Base-by-base conservation (phyloP, 1,140 invertebrate species). In the Aphelinus certus region DNA sequence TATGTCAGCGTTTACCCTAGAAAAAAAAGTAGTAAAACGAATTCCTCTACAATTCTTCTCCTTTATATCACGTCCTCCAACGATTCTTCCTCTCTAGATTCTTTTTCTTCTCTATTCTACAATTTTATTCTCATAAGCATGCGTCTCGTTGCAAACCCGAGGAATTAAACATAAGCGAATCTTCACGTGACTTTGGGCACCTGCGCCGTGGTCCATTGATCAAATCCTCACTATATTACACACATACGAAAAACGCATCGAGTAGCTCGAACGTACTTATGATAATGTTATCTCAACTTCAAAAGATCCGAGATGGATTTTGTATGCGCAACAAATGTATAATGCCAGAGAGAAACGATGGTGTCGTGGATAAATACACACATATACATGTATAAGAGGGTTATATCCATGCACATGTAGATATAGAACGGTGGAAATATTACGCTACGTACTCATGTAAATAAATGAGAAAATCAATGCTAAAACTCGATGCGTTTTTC, bases 201-300 rank as follows among this genome's bases (percentile, higher is more conserved):
- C 26, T 26, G 26, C 26, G 26, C 26, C 26, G 26, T 26, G 26
- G 26, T 26, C 26, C 26, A 26, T 26, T 26, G 26, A 26, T 26
- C 26, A 26, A 26, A 26, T 26, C 26, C 26, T 26, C 26, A 60
- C 58, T 26, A 60, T 60, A 45, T 60, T 45, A 60, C 48, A 60
- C n/a, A 7, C 46, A 62, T 45, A 45, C 2, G 46, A 65, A 64
- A 72, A 65, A 63, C 53, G 71, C 63, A 72, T 57, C 42, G 63
- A 48, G 43, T 57, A 45, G 46, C 26, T 60, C 3, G 1, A 53
- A 42, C 10, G 48, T 7, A 49, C 7, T 26, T 6, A 45, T 26
- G 26, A 26, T 43, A 48, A 49, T 42, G 47, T 64, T 6, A n/a
- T 46, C 9, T 26, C 26, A 26, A 48, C 46, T 46, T 47, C 46